Base-by-base conservation (phyloP, 2,113 vertebrate genomes). In the Piaya cayana region DNA sequence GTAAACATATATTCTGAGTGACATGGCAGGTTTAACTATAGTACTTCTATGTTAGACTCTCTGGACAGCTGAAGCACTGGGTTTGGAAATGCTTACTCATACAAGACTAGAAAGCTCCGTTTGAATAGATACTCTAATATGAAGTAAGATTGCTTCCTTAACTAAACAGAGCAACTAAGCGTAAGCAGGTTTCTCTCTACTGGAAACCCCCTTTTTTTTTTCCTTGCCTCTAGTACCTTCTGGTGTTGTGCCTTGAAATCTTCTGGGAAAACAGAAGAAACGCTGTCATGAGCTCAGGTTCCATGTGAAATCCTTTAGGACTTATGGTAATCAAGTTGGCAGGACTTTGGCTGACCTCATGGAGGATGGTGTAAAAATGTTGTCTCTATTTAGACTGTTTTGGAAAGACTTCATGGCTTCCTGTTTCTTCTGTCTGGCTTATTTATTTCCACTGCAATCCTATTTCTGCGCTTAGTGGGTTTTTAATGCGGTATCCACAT, bases 81-180 rank as follows among this genome's bases (percentile, higher is more conserved):
- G 47, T 91, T 95, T 97, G 95, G 96, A 96, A 97, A 95, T 94
- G 94, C 92, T 97, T 96, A 92, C 96, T 97, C 95, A 94, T 92
- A 84, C 32, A 52, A 92, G 92, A 83, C 86, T 83, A 56, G 49
- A 64, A 79, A 91, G 63, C 91, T 83, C 56, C 39, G 34, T 88
- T 90, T 83, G 56, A 92, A 58, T 45, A 75, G 59, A 56, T 90
- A 89, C 34, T 79, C 22, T 70, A 14, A 72, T 77, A 63, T 83
- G 70, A 59, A 43, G 20, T 62, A 45, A 34, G 43, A 62, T n/a
- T 85, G 58, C 58, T 92, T 94, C 63, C 58, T 45, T 70, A 63
- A 39, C 60, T 94, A 68, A 79, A 65, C 42, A 42, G 50, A 85
- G 34, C 12, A 77, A 12, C 39, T 69, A 76, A 77, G 39, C 34